Evolutionary conservation across 2,888 invertebrate genomes (phyloP).

Genomic region (Pocota personata): DNA sequence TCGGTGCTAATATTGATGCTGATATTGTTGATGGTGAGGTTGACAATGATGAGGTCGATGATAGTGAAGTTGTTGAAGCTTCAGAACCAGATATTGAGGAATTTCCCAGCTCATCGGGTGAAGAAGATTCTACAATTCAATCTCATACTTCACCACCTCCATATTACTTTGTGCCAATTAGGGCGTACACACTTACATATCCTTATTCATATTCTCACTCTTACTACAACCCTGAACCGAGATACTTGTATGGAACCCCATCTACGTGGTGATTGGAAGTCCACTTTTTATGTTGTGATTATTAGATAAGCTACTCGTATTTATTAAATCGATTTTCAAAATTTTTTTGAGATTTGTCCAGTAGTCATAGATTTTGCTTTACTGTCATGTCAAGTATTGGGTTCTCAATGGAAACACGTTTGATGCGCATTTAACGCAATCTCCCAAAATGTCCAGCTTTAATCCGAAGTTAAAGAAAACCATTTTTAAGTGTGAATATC

Average conservation of each 20-base stretch:
- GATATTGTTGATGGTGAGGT: neutral
- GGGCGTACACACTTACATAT: neutral
- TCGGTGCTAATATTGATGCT: neutral
- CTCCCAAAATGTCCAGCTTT: too few relatives aligned
- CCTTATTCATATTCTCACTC: constrained; percentile 1
- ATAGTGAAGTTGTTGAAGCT: neutral
- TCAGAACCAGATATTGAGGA: neutral
- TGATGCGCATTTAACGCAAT: too few relatives aligned
- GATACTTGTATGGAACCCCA: neutral
- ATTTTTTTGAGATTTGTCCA: neutral
- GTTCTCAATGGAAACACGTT: too few relatives aligned
- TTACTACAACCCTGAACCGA: neutral
- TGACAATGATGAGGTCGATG: neutral
- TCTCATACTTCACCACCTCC: neutral
- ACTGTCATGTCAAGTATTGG: too few relatives aligned
- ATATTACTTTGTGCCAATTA: neutral
- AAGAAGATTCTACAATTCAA: neutral
- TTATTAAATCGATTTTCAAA: neutral
- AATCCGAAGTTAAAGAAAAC: too few relatives aligned
- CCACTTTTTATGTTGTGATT: neutral
- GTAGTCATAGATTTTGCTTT: too few relatives aligned
- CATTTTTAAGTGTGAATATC: too few relatives aligned
- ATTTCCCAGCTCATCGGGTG: neutral
- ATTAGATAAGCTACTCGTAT: neutral
- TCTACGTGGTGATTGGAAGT: neutral